Conservation (phyloP, 1,140 invertebrate species). For the Temnothorax nylanderi region DNA sequence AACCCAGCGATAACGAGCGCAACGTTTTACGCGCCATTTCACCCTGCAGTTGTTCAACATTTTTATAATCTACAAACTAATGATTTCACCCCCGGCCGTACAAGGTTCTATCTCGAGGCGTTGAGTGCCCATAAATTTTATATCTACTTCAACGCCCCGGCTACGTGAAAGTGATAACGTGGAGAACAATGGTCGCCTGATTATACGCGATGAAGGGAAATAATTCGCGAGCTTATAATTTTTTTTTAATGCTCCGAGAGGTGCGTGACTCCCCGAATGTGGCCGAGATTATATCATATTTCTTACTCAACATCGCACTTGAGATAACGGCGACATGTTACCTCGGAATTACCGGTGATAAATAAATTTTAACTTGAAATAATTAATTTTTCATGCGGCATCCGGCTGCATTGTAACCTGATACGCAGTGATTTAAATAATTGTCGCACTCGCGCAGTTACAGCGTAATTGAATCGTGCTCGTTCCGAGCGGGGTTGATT, state of each 20-base stretch:
- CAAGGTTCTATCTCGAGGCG: conserved; percentile 6
- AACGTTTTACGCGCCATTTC: neutral
- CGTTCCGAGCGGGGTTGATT: neutral
- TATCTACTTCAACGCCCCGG: neutral
- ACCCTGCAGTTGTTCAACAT: neutral
- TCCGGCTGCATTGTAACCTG: neutral
- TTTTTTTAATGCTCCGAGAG: neutral
- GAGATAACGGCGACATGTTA: neutral
- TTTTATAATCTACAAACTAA: conserved; percentile 32
- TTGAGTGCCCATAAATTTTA: conserved; percentile 37
- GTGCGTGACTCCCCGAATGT: neutral
- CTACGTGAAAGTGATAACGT: neutral
- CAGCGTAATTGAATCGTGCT: conserved; percentile 22
- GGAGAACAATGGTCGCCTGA: neutral
- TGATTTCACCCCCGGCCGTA: neutral
- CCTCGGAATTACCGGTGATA: neutral
- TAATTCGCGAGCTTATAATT: neutral
- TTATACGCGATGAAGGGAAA: neutral
- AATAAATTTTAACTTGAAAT: neutral
- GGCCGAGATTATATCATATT: neutral
- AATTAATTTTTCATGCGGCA: neutral
- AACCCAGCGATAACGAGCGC: neutral
- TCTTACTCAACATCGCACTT: neutral
- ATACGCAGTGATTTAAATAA: conserved; percentile 17
- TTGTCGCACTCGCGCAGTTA: neutral